A percentile compares a stretch with the other conserved stretches of the same genome.
Evolutionary conservation across 1,140 invertebrate genomes (phyloP).

Genomic region (Bombus affinis): DNA sequence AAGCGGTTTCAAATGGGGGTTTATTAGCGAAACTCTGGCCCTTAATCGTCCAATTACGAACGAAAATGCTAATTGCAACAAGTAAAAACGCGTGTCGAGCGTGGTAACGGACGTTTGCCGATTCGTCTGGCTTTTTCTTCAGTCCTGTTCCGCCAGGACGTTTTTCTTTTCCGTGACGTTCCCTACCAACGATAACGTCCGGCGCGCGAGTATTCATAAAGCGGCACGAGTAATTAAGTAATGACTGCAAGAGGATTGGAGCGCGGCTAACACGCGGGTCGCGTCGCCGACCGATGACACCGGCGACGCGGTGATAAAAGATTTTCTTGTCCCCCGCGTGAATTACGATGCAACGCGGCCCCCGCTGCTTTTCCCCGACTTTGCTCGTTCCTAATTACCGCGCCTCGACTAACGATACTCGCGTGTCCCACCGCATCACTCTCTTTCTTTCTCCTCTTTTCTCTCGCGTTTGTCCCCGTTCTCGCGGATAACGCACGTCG

Average conservation of each 20-base stretch:
- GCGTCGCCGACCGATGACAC: slow-evolving; percentile 43
- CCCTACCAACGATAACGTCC: slow-evolving; percentile 50
- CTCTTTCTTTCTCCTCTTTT: neutral
- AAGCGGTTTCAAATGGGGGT: too few species aligned
- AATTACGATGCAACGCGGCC: slow-evolving; percentile 28
- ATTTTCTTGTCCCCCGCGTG: slow-evolving; percentile 55
- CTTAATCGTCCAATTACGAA: neutral
- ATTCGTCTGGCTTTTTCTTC: neutral
- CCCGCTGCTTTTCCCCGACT: slow-evolving; percentile 10
- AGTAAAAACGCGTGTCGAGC: neutral
- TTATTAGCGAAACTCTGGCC: neutral
- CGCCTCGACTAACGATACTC: slow-evolving; percentile 30
- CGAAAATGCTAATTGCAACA: neutral
- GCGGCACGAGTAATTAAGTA: slow-evolving; percentile 64
- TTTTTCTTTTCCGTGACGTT: slow-evolving; percentile 25
- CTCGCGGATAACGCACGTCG: neutral
- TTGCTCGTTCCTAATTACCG: slow-evolving; percentile 36
- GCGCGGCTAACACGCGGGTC: slow-evolving; percentile 49
- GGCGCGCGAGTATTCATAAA: slow-evolving; percentile 63
- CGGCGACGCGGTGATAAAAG: slow-evolving; percentile 64
- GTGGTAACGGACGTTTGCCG: neutral
- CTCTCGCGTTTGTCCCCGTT: slow-evolving; percentile 10
- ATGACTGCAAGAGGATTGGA: slow-evolving; percentile 59
- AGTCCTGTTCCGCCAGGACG: neutral
- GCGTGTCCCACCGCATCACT: neutral